A percentile compares a stretch with the other conserved stretches of the same genome.
Conservation (phyloP, 2,113 vertebrate genomes). For the Cavia porcellus region DNA sequence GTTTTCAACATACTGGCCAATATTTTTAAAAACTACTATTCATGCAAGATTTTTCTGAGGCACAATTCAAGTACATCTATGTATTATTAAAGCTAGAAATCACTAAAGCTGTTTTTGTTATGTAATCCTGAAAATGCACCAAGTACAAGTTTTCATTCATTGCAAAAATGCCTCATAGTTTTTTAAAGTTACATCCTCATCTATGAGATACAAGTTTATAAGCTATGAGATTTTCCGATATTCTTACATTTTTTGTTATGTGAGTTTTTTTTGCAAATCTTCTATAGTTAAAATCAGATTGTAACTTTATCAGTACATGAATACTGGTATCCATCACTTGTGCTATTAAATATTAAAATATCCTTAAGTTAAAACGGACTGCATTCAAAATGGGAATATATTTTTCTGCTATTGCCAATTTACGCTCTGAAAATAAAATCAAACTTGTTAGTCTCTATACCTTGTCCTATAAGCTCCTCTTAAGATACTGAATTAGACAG, state of each 20-base stretch:
- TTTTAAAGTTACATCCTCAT: conserved; percentile 10
- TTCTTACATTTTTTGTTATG: background rate
- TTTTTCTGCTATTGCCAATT: background rate
- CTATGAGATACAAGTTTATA: background rate
- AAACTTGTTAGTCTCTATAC: background rate
- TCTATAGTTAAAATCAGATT: background rate
- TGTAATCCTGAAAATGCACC: conserved; percentile 41
- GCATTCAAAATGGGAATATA: background rate
- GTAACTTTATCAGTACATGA: background rate
- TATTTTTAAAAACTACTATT: conserved; percentile 80
- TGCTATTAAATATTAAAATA: background rate
- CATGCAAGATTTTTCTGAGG: conserved; percentile 70
- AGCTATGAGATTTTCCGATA: background rate
- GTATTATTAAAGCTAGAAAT: conserved; percentile 32
- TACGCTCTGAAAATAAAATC: conserved; percentile 3
- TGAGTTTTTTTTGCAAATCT: conserved; percentile 7
- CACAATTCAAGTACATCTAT: conserved; percentile 70
- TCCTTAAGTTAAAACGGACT: background rate
- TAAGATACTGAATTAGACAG: background rate
- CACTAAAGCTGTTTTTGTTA: background rate
- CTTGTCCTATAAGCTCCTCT: background rate
- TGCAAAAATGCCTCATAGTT: background rate
- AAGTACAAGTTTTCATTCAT: conserved; percentile 18
- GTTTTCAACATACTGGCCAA: conserved; percentile 79
- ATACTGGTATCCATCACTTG: background rate